Conservation (phyloP, 2,113 vertebrate genomes). For the Meriones unguiculatus region DNA sequence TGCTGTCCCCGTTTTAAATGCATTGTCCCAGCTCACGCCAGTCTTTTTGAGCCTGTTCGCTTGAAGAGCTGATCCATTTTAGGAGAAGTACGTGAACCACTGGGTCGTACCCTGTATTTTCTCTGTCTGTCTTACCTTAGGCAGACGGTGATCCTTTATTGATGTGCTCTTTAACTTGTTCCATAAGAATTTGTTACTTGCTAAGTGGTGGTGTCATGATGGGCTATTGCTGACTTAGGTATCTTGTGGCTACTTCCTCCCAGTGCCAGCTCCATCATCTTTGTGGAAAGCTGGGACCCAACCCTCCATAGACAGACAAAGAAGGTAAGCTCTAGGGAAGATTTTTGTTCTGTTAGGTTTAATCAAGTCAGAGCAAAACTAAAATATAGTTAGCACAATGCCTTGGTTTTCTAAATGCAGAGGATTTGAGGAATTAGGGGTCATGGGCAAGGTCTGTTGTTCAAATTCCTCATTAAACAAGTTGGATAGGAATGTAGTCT, state of each 20-base stretch:
- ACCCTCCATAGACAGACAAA: neutral
- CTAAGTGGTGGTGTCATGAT: neutral
- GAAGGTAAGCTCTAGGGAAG: neutral
- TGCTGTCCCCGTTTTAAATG: neutral
- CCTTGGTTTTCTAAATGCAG: neutral
- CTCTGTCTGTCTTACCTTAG: neutral
- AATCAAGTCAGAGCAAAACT: neutral
- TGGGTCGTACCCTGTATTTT: neutral
- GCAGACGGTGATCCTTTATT: neutral
- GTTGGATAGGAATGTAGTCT: neutral
- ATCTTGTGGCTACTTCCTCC: neutral
- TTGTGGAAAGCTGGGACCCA: neutral
- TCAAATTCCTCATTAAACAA: neutral
- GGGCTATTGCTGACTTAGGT: neutral
- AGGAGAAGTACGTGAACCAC: neutral
- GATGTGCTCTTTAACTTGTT: neutral
- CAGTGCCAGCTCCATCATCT: neutral
- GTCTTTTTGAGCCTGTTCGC: neutral
- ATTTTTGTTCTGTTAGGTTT: neutral
- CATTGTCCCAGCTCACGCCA: neutral
- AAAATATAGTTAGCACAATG: neutral
- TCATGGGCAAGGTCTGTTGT: neutral
- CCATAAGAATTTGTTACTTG: neutral
- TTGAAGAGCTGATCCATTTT: constrained; percentile 9
- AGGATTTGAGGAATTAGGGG: neutral